Conservation (phyloP, 2,113 vertebrate genomes). For the Phalacrocorax pelagicus region DNA sequence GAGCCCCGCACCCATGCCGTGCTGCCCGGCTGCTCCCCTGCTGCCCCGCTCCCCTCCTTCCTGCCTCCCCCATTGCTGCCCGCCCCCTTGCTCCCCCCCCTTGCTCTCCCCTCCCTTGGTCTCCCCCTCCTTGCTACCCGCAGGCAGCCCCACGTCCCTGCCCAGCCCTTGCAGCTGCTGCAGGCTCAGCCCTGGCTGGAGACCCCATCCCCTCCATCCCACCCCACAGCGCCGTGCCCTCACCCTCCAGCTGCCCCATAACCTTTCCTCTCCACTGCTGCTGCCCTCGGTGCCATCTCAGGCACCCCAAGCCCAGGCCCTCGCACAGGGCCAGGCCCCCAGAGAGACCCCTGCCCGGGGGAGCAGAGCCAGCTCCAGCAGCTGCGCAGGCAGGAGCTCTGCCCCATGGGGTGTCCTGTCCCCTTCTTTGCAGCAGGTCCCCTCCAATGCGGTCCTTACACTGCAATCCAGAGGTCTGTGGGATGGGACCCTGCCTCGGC, state of each 20-base stretch:
- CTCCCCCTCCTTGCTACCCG: too few relatives aligned
- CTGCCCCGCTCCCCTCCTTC: background rate
- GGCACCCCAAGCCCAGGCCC: accelerated
- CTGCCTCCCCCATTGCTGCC: too few relatives aligned
- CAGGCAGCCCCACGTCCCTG: background rate
- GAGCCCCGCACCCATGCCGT: accelerated
- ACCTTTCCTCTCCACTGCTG: background rate
- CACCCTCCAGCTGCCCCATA: background rate
- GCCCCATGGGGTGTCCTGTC: background rate
- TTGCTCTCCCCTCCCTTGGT: too few relatives aligned
- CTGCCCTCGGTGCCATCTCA: background rate
- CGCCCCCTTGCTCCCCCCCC: too few relatives aligned
- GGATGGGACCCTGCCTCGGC: background rate
- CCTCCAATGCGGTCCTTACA: accelerated
- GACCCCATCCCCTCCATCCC: accelerated
- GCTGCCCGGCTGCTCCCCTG: background rate
- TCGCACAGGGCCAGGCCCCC: accelerated
- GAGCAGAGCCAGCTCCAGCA: background rate
- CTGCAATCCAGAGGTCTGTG: background rate
- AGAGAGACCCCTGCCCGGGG: background rate
- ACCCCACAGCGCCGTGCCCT: accelerated
- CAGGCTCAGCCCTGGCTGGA: accelerated
- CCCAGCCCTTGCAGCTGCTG: accelerated
- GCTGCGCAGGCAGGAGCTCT: background rate
- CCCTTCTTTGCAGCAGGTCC: background rate